Evolutionary conservation across 2,797 vertebrate genomes (phyloP).

Genomic region (Acrocephalus scirpaceus): DNA sequence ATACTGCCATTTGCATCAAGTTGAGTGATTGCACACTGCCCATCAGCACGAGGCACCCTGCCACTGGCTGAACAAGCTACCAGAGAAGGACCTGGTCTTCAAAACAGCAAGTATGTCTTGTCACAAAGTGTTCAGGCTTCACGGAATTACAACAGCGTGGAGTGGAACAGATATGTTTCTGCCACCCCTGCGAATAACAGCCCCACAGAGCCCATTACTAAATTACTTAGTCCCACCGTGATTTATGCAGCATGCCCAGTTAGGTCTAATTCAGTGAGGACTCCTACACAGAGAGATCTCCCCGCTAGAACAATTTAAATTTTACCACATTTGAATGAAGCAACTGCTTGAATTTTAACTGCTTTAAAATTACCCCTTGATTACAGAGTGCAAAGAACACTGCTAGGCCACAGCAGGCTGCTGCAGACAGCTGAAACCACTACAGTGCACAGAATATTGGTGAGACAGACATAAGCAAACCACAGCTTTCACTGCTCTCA

Average conservation of each 20-base stretch:
- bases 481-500: background rate
- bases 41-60: background rate
- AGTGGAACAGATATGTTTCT: background rate
- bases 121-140: background rate
- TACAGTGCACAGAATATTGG: background rate
- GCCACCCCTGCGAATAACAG: background rate
- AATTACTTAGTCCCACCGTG: background rate
- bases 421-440: background rate
- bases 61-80: background rate
- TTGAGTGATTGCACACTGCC: background rate
- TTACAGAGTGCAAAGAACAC: background rate
- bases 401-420: background rate
- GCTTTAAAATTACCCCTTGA: background rate
- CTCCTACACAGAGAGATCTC: background rate
- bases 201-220: background rate
- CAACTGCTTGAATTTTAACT: background rate
- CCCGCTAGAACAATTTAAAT: background rate
- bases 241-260: background rate
- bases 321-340: background rate
- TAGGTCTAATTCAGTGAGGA: background rate
- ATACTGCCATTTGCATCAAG: background rate
- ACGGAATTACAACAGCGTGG: accelerated
- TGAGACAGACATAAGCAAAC: background rate
- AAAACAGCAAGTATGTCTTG: background rate
- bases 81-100: background rate